phyloP scores from a whole-genome alignment of 2,888 invertebrate species.

The Archaeoteleia sp. region DNA sequence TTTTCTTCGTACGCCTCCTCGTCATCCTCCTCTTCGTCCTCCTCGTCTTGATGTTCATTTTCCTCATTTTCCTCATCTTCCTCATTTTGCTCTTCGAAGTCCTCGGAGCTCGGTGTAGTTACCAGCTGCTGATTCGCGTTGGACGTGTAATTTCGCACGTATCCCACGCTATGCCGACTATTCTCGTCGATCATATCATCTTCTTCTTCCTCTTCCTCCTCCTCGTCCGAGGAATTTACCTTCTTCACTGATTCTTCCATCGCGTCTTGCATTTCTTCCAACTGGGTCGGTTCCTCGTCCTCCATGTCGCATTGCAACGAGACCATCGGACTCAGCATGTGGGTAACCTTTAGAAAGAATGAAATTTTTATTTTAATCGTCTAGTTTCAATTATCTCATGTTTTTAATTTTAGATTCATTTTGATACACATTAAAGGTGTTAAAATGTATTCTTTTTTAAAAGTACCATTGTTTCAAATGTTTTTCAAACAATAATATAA shows the following conservation, averaged over 20 bases:
- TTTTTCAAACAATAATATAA: neutral
- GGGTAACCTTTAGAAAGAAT: constrained; percentile 42
- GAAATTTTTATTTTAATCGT: neutral
- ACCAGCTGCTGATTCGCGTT: constrained; percentile 22
- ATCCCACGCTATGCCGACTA: constrained; percentile 18
- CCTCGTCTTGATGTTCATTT: constrained; percentile 22
- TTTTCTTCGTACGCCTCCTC: constrained; percentile 43
- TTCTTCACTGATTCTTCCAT: constrained; percentile 1
- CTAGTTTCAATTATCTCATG: too few species aligned
- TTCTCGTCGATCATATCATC: constrained; percentile 51
- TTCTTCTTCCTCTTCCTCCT: constrained; percentile 57
- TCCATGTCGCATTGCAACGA: constrained; percentile 39
- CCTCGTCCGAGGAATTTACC: constrained; percentile 9
- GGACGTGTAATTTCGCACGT: too few species aligned
- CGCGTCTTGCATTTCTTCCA: constrained; percentile 22
- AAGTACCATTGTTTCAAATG: neutral
- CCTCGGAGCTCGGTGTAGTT: too few species aligned
- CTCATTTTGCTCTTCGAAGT: constrained; percentile 46
- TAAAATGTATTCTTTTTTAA: too few species aligned
- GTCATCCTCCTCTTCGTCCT: constrained; percentile 45
- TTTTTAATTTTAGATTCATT: too few species aligned
- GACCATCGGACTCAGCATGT: constrained; percentile 60
- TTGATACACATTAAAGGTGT: too few species aligned
- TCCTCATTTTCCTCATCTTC: constrained; percentile 42
- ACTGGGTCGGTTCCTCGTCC: constrained; percentile 17